Conservation (phyloP, 2,888 invertebrate genomes). For the Yponomeuta sedellus region DNA sequence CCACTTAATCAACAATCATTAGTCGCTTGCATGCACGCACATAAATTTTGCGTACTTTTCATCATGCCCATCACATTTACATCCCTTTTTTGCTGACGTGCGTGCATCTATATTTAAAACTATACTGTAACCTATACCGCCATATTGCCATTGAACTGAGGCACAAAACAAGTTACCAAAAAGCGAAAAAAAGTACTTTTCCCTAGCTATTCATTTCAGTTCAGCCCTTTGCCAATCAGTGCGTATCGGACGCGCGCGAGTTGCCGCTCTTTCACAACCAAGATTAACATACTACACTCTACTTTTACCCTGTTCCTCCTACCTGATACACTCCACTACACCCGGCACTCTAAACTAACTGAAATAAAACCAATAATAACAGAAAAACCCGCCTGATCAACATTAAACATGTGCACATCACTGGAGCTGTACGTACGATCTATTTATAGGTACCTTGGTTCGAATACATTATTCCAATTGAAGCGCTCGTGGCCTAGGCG, state of each 20-base stretch:
- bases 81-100: no score
- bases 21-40: no score
- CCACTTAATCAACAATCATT: no score
- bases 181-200: neutral
- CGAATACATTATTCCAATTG: no score
- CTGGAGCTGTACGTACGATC: no score
- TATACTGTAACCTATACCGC: no score
- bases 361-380: neutral
- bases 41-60: no score
- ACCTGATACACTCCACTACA: neutral
- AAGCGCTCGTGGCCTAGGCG: no score
- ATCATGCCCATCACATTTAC: no score
- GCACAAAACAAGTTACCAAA: neutral
- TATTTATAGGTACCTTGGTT: no score
- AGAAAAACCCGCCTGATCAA: neutral
- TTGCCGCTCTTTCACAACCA: no score
- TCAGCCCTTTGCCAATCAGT: neutral
- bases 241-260: neutral
- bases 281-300: neutral
- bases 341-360: neutral
- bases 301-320: neutral
- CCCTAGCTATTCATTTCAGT: neutral
- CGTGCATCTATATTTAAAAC: no score
- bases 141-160: neutral
- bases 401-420: neutral